Percentiles rank a stretch among this genome's conserved stretches.
Evolutionary conservation across 1,140 invertebrate species (phyloP).

Genomic region (Drosophila teissieri): DNA sequence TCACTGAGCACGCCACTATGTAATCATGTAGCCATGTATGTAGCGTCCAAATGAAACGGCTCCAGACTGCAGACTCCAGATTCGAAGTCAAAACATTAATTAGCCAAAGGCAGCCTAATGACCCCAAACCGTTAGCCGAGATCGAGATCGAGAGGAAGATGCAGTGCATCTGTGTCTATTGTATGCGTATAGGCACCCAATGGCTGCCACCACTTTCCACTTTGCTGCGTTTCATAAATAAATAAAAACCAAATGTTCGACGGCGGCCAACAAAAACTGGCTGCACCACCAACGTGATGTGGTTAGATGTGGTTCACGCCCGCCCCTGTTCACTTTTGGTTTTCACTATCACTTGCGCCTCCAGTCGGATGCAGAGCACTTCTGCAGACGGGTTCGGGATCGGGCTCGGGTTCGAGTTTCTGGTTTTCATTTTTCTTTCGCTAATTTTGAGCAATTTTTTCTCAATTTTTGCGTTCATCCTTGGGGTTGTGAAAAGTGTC

Average conservation of each 20-base stretch:
- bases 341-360: slow-evolving; percentile 71
- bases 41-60: slow-evolving; percentile 45
- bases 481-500: slow-evolving; percentile 37
- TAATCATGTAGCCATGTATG: slow-evolving; percentile 19
- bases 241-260: slow-evolving; percentile 69
- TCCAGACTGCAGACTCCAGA: background rate
- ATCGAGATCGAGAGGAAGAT: slow-evolving; percentile 17
- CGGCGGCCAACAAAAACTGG: slow-evolving; percentile 54
- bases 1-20: slow-evolving; percentile 51
- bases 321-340: slow-evolving; percentile 43
- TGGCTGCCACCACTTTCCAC: slow-evolving; percentile 65
- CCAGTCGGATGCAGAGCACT: slow-evolving; percentile 58
- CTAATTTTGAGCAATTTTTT: slow-evolving; percentile 3
- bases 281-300: slow-evolving; percentile 20
- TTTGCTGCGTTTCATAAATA: slow-evolving; percentile 66
- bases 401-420: too few relatives aligned
- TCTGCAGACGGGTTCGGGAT: slow-evolving; percentile 35
- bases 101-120: slow-evolving; percentile 47
- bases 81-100: slow-evolving; percentile 43
- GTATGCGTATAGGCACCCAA: slow-evolving; percentile 10
- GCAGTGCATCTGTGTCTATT: slow-evolving; percentile 11
- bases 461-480: background rate
- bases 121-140: slow-evolving; percentile 47
- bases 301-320: slow-evolving; percentile 47
- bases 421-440: background rate